phyloP scores from a whole-genome alignment of 2,113 vertebrate genomes.

The Calidris pugnax region DNA sequence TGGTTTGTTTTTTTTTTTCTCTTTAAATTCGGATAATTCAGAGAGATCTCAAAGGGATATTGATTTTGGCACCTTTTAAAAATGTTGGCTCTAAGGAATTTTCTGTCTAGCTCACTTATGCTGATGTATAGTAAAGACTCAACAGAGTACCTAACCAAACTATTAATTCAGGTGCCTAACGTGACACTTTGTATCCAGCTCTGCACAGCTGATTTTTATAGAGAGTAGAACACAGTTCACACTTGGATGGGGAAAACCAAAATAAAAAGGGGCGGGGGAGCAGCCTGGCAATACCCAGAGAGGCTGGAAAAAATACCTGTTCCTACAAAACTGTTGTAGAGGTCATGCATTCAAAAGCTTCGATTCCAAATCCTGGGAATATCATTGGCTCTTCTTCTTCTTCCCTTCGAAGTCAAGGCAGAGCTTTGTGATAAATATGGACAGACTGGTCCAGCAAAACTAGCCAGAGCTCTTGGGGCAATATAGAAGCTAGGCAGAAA shows the following conservation, averaged over 20 bases:
- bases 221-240: conserved; percentile 19
- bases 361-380: neutral
- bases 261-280: neutral
- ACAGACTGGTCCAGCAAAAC: neutral
- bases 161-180: conserved; percentile 74
- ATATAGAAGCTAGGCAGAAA: neutral
- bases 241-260: neutral
- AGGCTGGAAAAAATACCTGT: neutral
- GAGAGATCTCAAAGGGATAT: conserved; percentile 35
- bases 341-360: neutral
- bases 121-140: conserved; percentile 73
- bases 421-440: neutral
- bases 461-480: neutral
- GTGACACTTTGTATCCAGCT: conserved; percentile 68
- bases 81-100: conserved; percentile 68
- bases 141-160: conserved; percentile 68
- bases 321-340: neutral
- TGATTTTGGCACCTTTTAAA: conserved; percentile 65
- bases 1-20: neutral
- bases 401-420: neutral
- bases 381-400: neutral
- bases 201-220: conserved; percentile 47
- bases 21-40: conserved; percentile 53
- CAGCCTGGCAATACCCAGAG: neutral
- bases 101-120: conserved; percentile 68